A percentile compares a stretch with the other conserved stretches of the same genome.
phyloP scores from a whole-genome alignment of 2,797 vertebrate genomes.

The Helicolenus hilgendorfi region DNA sequence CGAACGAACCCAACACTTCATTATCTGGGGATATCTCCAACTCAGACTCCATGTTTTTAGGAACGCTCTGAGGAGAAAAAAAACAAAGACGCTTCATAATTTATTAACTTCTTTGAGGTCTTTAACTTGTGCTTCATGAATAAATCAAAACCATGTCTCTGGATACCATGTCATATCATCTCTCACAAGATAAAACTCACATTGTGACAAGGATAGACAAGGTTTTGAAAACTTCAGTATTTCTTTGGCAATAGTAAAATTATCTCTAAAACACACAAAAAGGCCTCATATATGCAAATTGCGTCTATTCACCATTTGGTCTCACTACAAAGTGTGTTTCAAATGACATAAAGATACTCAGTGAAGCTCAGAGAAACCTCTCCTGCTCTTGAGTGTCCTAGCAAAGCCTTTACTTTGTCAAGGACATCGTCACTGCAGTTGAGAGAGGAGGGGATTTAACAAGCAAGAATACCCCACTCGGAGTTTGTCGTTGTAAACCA shows the following conservation, averaged over 20 bases:
- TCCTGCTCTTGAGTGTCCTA: background rate
- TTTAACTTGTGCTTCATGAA: slow-evolving; percentile 84
- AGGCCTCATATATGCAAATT: slow-evolving; percentile 35
- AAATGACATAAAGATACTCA: slow-evolving; percentile 18
- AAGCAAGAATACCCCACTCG: background rate
- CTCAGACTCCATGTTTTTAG: slow-evolving; percentile 77
- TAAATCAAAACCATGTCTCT: slow-evolving; percentile 82
- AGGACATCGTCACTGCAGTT: slow-evolving; percentile 24
- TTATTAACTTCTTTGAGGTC: slow-evolving; percentile 86
- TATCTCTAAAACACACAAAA: slow-evolving; percentile 34
- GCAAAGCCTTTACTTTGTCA: slow-evolving; percentile 38
- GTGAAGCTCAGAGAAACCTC: slow-evolving; percentile 26
- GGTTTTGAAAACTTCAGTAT: slow-evolving; percentile 41
- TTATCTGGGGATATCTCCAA: slow-evolving; percentile 80
- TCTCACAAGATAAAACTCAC: slow-evolving; percentile 75
- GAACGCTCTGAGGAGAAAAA: slow-evolving; percentile 69
- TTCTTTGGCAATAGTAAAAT: slow-evolving; percentile 35
- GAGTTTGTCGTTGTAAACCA: slow-evolving; percentile 1
- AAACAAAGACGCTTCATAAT: slow-evolving; percentile 84
- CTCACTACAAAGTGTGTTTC: slow-evolving; percentile 33
- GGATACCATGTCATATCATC: slow-evolving; percentile 79
- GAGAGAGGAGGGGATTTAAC: background rate
- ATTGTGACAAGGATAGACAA: slow-evolving; percentile 69
- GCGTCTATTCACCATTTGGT: slow-evolving; percentile 15
- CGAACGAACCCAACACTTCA: slow-evolving; percentile 77